Conservation (phyloP, 2,888 invertebrate species). For the Machimus atricapillus region DNA sequence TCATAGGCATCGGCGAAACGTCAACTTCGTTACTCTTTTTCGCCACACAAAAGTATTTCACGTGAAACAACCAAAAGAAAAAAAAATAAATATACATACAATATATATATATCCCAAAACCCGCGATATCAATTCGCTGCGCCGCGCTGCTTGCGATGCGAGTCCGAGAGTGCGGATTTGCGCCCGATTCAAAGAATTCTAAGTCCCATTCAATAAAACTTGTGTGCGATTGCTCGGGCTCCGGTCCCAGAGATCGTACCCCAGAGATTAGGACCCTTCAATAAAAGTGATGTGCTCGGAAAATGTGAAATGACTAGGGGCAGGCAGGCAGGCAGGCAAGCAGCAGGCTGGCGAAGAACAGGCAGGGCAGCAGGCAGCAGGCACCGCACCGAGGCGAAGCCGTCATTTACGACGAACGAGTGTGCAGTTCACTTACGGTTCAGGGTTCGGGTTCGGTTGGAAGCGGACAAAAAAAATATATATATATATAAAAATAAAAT, state of each 20-base stretch:
- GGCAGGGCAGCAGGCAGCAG: background rate
- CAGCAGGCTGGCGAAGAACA: no score
- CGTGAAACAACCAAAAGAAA: background rate
- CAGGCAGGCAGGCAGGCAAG: background rate
- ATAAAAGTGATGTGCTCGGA: constrained; percentile 34
- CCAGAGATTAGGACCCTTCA: constrained; percentile 36
- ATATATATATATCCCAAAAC: no score
- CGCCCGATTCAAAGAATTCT: constrained; percentile 30
- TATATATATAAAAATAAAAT: background rate
- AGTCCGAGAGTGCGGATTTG: constrained; percentile 12
- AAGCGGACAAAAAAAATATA: background rate
- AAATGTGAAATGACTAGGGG: constrained; percentile 36
- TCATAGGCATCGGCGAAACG: background rate
- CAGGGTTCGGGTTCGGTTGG: constrained; percentile 29
- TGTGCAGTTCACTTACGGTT: constrained; percentile 30
- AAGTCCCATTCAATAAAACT: constrained; percentile 29
- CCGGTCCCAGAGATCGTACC: constrained; percentile 17
- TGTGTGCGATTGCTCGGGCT: constrained; percentile 20
- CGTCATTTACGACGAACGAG: constrained; percentile 19
- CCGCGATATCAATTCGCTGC: background rate
- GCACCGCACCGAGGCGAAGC: background rate
- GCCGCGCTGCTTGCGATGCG: background rate
- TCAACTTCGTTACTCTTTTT: background rate
- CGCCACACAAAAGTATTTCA: background rate
- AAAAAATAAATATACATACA: background rate